Conservation (phyloP, 1,140 invertebrate species). For the Globodera ellingtonae region DNA sequence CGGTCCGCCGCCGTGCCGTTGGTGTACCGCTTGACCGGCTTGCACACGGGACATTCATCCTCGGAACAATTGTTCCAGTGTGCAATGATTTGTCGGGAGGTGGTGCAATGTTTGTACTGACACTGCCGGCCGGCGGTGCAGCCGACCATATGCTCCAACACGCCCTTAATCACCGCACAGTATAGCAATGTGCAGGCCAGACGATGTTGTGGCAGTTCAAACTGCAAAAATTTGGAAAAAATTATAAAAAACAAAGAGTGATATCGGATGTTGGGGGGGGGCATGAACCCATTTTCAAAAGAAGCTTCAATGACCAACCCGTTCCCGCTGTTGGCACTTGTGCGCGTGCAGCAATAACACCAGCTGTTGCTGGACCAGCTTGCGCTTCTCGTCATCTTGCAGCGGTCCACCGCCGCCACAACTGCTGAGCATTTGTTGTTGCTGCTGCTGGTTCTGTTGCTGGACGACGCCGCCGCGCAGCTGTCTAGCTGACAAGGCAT, state of each 20-base stretch:
- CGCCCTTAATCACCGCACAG: slow-evolving; percentile 97
- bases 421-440: slow-evolving; percentile 12
- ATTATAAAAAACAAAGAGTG: slow-evolving; percentile 12
- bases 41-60: slow-evolving; percentile 92
- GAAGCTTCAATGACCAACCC: slow-evolving; percentile 13
- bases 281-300: slow-evolving; percentile 59
- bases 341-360: slow-evolving; percentile 94
- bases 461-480: background rate
- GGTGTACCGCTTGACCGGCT: slow-evolving; percentile 80
- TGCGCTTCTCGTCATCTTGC: slow-evolving; percentile 91
- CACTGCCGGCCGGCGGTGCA: slow-evolving; percentile 81
- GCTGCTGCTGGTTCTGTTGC: background rate
- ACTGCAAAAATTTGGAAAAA: background rate
- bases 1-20: background rate
- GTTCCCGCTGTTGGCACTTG: slow-evolving; percentile 90
- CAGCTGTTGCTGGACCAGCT: slow-evolving; percentile 95
- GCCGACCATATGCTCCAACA: slow-evolving; percentile 95
- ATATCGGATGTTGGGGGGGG: too few relatives aligned
- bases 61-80: slow-evolving; percentile 97
- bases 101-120: slow-evolving; percentile 87
- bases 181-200: slow-evolving; percentile 82
- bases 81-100: slow-evolving; percentile 93
- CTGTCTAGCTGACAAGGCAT: background rate
- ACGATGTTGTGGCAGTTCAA: slow-evolving; percentile 1
- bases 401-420: slow-evolving; percentile 47